These are phyloP conservation scores for Dicranocentrus wangi DNA, from an alignment of 2,888 invertebrate genomes.

Conservation along the genomic window DNA sequence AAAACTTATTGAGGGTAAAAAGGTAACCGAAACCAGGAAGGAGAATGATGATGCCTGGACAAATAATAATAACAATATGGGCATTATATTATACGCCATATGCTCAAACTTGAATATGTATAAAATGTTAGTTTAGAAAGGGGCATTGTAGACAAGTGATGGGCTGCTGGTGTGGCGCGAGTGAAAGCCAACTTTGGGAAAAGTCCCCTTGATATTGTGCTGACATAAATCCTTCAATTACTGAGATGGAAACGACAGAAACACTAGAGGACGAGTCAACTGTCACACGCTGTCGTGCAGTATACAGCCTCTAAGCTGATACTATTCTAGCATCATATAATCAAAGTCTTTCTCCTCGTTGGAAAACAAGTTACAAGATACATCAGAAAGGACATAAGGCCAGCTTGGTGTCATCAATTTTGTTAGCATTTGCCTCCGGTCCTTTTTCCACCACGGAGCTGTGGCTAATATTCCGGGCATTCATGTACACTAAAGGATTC, in stretches of 20 bases:
- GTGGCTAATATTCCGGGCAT: background rate
- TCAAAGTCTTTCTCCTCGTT: background rate
- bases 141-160: background rate
- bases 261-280: conserved; percentile 56
- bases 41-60: conserved; percentile 47
- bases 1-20: conserved; percentile 47
- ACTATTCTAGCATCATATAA: background rate
- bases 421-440: conserved; percentile 35
- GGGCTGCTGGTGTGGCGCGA: conserved; percentile 26
- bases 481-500: background rate
- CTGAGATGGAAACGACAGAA: conserved; percentile 57
- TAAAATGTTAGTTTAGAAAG: too few relatives aligned
- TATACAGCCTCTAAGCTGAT: background rate
- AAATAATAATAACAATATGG: conserved; percentile 57
- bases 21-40: conserved; percentile 40
- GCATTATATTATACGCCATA: background rate
- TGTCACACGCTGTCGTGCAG: conserved; percentile 39
- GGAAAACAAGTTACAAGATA: conserved; percentile 28
- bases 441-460: background rate
- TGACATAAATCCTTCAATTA: conserved; percentile 65
- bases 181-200: conserved; percentile 46
- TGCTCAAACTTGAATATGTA: too few relatives aligned
- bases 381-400: conserved; percentile 46
- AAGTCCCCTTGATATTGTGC: conserved; percentile 41
- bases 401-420: conserved; percentile 57